Base-by-base conservation (phyloP, 30 jellyfish, hydroid and myxozoan genomes). In the Chrysaora quinquecirrha region DNA sequence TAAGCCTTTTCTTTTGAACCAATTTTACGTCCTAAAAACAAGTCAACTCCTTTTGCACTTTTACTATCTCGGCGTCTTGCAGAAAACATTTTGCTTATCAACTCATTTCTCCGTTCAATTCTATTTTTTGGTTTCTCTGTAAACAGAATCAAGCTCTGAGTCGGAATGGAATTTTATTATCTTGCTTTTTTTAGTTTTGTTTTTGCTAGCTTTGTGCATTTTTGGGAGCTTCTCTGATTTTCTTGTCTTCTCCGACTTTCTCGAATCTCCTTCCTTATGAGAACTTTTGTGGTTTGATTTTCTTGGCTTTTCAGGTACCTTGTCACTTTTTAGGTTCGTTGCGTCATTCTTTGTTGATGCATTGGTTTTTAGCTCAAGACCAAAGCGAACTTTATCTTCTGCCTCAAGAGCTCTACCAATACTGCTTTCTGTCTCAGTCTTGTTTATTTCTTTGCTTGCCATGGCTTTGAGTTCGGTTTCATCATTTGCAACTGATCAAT, bases 351-450 rank as follows among this genome's bases (percentile, higher is more conserved):
- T 38, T n/a, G n/a, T n/a, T n/a, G n/a, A n/a, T n/a, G n/a, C n/a
- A n/a, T n/a, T n/a, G 11, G 54, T 14, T 6, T 38, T 38, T 38
- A 14, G 14, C 14, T 38, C 68, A 2, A 65, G 19, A 0, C 71
- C 79, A 34, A 78, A 78, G 21, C 82, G 35, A 12, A 48, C 73
- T 20, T 47, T 22, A 34, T 82, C 92, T 34, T 82, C 92, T 12
- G 64, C 64, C 50, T 70, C 85, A 48, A 82, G 67, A 19, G 72
- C 80, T 30, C 82, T 21, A 27, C 60, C 64, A n/a, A 82, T 12
- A 43, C 92, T 82, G 85, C 92, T 82, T 25, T 82, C 92, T 18
- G 92, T 62, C 23, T 70, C 85, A 6, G 80, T 70, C 12, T 22
- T 47, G 54, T 38, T 38, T 14, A 38, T 38, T 3, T 38, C 14